These are phyloP conservation scores for Sorex maritimensis DNA, from an alignment of 2,797 vertebrate genomes.

Conservation along the genomic window DNA sequence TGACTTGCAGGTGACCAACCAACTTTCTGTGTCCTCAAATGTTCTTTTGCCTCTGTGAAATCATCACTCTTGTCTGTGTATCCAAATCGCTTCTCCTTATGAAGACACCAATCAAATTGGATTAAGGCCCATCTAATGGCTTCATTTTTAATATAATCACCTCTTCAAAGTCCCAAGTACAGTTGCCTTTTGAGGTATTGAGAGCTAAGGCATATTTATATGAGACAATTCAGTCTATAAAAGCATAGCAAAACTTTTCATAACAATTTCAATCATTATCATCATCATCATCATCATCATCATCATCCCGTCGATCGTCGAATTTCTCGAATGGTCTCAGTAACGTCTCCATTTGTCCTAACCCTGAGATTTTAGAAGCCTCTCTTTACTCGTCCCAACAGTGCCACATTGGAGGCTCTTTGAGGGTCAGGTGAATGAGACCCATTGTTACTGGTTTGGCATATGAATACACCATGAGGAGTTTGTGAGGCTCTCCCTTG, in stretches of 20 bases:
- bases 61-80: background rate
- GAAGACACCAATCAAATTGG: background rate
- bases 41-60: background rate
- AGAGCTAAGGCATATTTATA: background rate
- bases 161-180: conserved; percentile 13
- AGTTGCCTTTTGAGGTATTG: background rate
- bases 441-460: too few relatives aligned
- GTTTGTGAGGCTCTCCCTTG: too few relatives aligned
- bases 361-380: too few relatives aligned
- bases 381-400: too few relatives aligned
- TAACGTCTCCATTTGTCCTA: too few relatives aligned
- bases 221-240: conserved; percentile 12
- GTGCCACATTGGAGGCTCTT: too few relatives aligned
- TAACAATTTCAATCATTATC: background rate
- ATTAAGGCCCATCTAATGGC: background rate
- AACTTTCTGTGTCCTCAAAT: background rate
- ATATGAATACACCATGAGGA: too few relatives aligned
- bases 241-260: background rate
- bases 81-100: background rate
- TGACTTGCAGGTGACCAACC: background rate
- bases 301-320: too few relatives aligned
- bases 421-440: too few relatives aligned
- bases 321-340: too few relatives aligned
- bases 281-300: too few relatives aligned
- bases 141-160: conserved; percentile 10